A percentile compares a stretch with the other conserved stretches of the same genome.
Evolutionary conservation across 2,113 vertebrate genomes (phyloP).

Genomic region (Ailuropoda melanoleuca): DNA sequence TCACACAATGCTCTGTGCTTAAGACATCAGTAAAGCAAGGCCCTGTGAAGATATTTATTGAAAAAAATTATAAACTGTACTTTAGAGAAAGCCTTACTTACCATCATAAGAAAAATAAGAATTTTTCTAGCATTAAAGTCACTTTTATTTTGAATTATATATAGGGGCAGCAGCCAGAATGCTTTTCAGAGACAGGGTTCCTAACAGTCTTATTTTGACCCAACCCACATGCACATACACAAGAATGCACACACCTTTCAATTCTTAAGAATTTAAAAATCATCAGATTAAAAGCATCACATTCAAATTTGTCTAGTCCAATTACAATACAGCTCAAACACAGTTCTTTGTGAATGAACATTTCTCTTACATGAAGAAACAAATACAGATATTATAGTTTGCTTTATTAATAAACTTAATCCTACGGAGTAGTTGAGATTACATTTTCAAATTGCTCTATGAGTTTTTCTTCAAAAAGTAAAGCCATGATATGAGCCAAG

Average conservation of each 20-base stretch:
- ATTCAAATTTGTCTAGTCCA: background rate
- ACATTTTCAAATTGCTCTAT: slow-evolving; percentile 11
- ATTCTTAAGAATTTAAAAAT: slow-evolving; percentile 37
- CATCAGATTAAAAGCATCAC: slow-evolving; percentile 8
- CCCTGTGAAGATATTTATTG: background rate
- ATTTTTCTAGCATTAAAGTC: background rate
- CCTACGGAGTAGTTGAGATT: background rate
- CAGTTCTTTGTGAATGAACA: slow-evolving; percentile 14
- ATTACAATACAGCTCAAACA: background rate
- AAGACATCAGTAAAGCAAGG: background rate
- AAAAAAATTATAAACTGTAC: background rate
- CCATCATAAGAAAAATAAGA: slow-evolving; percentile 25
- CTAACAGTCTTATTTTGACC: background rate
- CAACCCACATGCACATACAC: background rate
- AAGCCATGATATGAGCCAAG: background rate
- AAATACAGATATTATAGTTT: slow-evolving; percentile 1
- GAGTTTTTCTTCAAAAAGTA: slow-evolving; percentile 35
- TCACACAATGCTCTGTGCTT: background rate
- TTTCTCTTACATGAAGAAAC: slow-evolving; percentile 18
- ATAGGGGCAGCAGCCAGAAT: background rate
- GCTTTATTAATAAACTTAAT: slow-evolving; percentile 39
- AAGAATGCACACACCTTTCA: background rate
- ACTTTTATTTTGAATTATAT: background rate
- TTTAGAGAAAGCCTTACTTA: slow-evolving; percentile 21
- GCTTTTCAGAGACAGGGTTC: background rate